Evolutionary conservation across 2,113 vertebrate species (phyloP).

Genomic region (Misgurnus mizolepis): DNA sequence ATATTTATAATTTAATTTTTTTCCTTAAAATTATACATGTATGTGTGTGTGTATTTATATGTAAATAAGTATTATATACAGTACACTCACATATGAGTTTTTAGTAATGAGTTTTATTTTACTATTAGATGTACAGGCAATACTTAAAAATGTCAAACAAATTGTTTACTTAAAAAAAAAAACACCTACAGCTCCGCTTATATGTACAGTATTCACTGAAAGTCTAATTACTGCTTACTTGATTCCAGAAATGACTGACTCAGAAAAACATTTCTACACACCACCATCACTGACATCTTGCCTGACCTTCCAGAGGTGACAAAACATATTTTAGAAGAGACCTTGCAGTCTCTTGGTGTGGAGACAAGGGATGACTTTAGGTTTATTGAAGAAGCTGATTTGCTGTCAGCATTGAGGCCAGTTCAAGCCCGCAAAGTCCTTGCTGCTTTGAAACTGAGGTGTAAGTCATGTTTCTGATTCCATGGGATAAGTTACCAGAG

Average conservation of each 20-base stretch:
- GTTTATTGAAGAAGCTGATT: slow-evolving; percentile 38
- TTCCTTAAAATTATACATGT: too few relatives aligned
- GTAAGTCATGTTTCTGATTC: slow-evolving; percentile 48
- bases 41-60: too few relatives aligned
- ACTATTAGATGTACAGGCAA: too few relatives aligned
- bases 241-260: slow-evolving; percentile 51
- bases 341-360: slow-evolving; percentile 36
- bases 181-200: too few relatives aligned
- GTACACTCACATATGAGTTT: too few relatives aligned
- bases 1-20: too few relatives aligned
- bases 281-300: slow-evolving; percentile 52
- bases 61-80: too few relatives aligned
- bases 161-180: too few relatives aligned
- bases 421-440: slow-evolving; percentile 52
- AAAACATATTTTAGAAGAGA: slow-evolving; percentile 51
- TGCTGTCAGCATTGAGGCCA: slow-evolving; percentile 53
- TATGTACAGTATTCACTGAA: neutral
- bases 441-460: slow-evolving; percentile 54
- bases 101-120: too few relatives aligned
- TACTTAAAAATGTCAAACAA: too few relatives aligned
- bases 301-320: slow-evolving; percentile 50
- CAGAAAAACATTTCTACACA: slow-evolving; percentile 40
- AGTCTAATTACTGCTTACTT: slow-evolving; percentile 1
- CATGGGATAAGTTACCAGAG: slow-evolving; percentile 53
- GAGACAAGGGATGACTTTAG: slow-evolving; percentile 34